These are phyloP conservation scores for Benitochromis conjunctus DNA, from an alignment of 2,113 vertebrate species.

Conservation along the genomic window DNA sequence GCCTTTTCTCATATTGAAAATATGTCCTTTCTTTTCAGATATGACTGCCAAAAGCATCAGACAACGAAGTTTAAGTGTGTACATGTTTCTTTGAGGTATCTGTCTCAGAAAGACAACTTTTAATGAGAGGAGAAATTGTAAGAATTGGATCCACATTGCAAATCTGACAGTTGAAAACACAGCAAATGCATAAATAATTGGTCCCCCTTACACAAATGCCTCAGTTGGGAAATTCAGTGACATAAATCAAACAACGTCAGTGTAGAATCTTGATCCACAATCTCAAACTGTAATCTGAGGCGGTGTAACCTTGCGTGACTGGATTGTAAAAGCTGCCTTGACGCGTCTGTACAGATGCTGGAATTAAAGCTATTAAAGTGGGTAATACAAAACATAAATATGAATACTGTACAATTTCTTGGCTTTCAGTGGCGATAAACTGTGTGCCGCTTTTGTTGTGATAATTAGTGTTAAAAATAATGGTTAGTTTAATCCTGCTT, in stretches of 20 bases:
- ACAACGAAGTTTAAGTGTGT: neutral
- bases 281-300: neutral
- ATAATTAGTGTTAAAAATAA: neutral
- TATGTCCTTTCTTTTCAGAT: neutral
- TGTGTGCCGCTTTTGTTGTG: neutral
- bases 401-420: neutral
- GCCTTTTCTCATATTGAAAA: neutral
- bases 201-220: neutral
- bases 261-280: neutral
- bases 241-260: neutral
- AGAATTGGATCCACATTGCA: neutral
- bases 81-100: neutral
- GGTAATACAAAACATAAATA: neutral
- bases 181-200: neutral
- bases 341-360: neutral
- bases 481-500: neutral
- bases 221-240: neutral
- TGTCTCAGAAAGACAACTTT: neutral
- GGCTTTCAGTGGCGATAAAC: neutral
- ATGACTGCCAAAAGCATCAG: neutral
- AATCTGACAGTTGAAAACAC: neutral
- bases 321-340: neutral
- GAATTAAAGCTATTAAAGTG: neutral
- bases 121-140: slow-evolving; percentile 4
- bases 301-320: neutral